Conservation (phyloP, 2,113 vertebrate genomes). For the Podarcis cretensis region DNA sequence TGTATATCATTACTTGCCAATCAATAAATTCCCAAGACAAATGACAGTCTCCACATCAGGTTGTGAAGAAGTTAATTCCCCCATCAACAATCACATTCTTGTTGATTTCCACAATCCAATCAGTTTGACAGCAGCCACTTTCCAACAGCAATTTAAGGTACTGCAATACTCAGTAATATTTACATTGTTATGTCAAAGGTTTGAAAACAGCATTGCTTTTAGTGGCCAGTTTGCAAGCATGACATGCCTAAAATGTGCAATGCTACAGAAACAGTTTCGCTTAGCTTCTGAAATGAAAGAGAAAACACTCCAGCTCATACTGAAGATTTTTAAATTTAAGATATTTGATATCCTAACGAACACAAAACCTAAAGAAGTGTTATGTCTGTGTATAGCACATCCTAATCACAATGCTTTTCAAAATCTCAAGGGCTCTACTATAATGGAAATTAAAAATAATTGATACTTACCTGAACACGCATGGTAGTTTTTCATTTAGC, state of each 20-base stretch:
- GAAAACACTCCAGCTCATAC: not conserved
- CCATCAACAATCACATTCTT: not conserved
- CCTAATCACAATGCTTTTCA: not conserved
- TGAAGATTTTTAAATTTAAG: not conserved
- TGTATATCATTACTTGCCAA: not conserved
- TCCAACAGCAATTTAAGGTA: not conserved
- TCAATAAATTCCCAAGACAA: conserved; percentile 15
- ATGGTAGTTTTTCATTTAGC: not conserved
- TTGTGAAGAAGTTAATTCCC: not conserved
- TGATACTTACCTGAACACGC: not conserved
- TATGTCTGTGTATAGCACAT: not conserved
- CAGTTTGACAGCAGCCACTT: not conserved
- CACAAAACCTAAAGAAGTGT: not conserved
- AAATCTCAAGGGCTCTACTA: not conserved
- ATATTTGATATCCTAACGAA: not conserved
- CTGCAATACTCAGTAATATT: not conserved
- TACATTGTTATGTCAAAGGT: conserved; percentile 10
- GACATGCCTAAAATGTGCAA: not conserved
- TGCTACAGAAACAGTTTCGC: not conserved
- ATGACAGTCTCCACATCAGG: not conserved
- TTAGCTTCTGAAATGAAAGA: not conserved
- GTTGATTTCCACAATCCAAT: not conserved
- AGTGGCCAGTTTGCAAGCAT: not conserved
- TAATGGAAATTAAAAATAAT: not conserved
- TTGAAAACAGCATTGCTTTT: not conserved